phyloP scores from a whole-genome alignment of 2,797 vertebrate genomes.

The Falco concolor region DNA sequence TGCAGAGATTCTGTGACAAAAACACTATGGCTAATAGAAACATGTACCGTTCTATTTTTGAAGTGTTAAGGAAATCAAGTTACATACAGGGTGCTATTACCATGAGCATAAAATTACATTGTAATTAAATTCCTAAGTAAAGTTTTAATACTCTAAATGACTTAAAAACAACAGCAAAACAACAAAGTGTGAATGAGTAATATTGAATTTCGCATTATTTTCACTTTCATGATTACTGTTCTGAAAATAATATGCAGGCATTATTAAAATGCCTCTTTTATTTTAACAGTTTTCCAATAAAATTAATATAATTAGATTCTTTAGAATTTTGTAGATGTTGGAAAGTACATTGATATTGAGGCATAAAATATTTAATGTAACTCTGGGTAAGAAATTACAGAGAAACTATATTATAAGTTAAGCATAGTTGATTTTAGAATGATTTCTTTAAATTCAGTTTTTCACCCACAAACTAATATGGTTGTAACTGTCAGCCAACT shows the following conservation, averaged over 20 bases:
- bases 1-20: background rate
- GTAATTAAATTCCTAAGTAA: conserved; percentile 4
- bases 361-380: conserved; percentile 30
- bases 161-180: conserved; percentile 15
- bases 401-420: conserved; percentile 3
- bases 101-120: background rate
- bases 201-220: conserved; percentile 40
- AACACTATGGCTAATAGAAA: background rate
- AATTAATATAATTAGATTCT: conserved; percentile 40
- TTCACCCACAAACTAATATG: background rate
- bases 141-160: background rate
- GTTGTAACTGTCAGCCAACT: background rate
- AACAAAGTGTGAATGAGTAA: background rate
- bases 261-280: conserved; percentile 22
- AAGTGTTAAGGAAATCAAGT: background rate
- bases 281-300: conserved; percentile 35
- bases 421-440: background rate
- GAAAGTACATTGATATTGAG: conserved; percentile 24
- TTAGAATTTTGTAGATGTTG: conserved; percentile 16
- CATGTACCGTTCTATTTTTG: background rate
- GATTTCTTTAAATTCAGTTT: conserved; percentile 21
- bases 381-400: conserved; percentile 9
- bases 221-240: background rate
- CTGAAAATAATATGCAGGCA: background rate
- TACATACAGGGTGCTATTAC: background rate